Evolutionary conservation across 2,797 vertebrate species (phyloP).

Genomic region (Rhincodon typus): DNA sequence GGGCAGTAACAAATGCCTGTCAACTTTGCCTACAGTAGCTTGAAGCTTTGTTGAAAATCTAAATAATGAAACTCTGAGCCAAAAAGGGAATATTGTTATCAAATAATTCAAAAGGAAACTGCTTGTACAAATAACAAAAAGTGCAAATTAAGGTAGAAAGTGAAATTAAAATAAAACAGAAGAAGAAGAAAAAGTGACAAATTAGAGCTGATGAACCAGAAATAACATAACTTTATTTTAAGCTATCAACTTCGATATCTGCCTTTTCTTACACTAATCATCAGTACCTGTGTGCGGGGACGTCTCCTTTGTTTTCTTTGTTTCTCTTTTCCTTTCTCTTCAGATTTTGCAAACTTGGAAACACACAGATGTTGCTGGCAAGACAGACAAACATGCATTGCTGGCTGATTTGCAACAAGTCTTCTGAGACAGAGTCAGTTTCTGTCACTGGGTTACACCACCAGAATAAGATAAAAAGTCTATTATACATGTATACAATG

Average conservation of each 20-base stretch:
- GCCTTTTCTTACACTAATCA: background rate
- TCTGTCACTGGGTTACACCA: background rate
- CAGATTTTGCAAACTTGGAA: background rate
- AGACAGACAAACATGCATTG: background rate
- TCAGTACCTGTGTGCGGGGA: background rate
- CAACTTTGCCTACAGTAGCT: background rate
- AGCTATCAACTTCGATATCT: no score
- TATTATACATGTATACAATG: background rate
- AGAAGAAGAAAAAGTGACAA: background rate
- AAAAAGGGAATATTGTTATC: background rate
- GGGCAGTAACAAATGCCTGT: background rate
- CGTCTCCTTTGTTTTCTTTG: background rate
- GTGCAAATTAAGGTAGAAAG: background rate
- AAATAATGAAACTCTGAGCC: background rate
- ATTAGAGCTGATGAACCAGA: background rate
- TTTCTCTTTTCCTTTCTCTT: background rate
- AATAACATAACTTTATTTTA: background rate
- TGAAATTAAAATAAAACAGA: background rate
- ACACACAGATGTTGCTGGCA: background rate
- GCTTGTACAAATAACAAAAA: background rate
- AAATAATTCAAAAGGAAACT: background rate
- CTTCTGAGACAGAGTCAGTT: background rate
- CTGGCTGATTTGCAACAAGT: slow-evolving; percentile 10
- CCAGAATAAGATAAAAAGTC: background rate
- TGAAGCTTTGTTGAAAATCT: background rate